Percentiles rank a stretch among this genome's conserved stretches.
phyloP scores from a whole-genome alignment of 2,797 vertebrate species.

The Xiphophorus birchmanni region DNA sequence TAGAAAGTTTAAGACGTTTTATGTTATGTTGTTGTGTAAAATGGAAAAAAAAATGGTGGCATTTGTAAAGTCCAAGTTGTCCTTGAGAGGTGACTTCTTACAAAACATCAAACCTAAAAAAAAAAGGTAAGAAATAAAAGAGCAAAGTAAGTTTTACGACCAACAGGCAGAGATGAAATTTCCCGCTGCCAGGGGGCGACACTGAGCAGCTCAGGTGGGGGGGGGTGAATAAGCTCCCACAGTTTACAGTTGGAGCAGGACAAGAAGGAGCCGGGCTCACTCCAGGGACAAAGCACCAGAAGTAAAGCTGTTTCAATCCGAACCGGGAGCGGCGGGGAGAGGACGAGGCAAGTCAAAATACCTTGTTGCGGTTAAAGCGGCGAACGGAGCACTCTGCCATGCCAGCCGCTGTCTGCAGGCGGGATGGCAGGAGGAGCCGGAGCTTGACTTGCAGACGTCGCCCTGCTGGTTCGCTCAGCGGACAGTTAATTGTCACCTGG shows the following conservation, averaged over 20 bases:
- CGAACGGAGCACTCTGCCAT: constrained; percentile 20
- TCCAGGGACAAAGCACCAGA: not conserved
- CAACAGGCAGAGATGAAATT: not conserved
- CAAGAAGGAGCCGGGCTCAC: constrained; percentile 14
- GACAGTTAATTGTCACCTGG: constrained; percentile 58
- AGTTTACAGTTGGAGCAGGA: constrained; percentile 10
- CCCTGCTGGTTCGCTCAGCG: constrained; percentile 16
- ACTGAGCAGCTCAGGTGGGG: constrained; percentile 52
- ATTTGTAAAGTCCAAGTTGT: not conserved
- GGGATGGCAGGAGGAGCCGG: constrained; percentile 40
- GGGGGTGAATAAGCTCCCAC: constrained; percentile 38
- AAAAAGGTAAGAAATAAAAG: constrained; percentile 1
- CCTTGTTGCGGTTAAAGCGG: not conserved
- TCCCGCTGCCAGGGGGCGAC: constrained; percentile 58
- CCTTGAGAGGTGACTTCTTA: not conserved
- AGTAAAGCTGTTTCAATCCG: constrained; percentile 13
- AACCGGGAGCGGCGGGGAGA: not conserved
- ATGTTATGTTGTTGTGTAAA: not conserved
- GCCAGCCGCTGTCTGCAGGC: constrained; percentile 34
- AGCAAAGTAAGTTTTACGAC: not conserved
- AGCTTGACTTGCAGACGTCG: constrained; percentile 11
- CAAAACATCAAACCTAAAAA: not conserved
- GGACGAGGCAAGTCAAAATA: not conserved
- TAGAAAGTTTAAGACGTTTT: not conserved
- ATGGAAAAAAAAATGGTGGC: not conserved